Evolutionary conservation across 2,113 vertebrate genomes (phyloP).

Genomic region (Phalacrocorax pelagicus): DNA sequence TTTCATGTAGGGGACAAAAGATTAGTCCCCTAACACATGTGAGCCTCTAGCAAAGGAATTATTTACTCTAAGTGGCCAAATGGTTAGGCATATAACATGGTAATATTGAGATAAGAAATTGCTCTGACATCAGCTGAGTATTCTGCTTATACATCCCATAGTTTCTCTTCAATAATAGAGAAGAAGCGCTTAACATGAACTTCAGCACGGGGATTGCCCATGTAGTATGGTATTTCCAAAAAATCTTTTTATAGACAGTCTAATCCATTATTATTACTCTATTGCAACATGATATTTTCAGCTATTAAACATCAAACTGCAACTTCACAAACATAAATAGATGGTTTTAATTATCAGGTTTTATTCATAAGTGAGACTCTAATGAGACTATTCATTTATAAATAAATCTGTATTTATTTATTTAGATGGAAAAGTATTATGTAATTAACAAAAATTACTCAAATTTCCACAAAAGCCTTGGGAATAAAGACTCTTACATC

Average conservation of each 20-base stretch:
- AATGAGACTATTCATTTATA: neutral
- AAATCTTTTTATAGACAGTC: neutral
- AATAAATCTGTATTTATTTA: neutral
- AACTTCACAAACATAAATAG: neutral
- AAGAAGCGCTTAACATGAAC: accelerated
- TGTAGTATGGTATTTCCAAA: neutral
- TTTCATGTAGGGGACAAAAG: neutral
- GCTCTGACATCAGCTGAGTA: neutral
- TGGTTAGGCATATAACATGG: neutral
- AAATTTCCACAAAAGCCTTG: neutral
- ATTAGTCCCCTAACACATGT: neutral
- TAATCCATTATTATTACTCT: neutral
- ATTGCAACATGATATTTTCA: neutral
- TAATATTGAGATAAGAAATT: neutral
- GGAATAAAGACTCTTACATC: neutral
- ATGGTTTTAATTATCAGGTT: neutral
- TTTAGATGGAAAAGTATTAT: neutral
- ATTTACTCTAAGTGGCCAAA: neutral
- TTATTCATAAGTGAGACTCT: neutral
- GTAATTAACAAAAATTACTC: neutral
- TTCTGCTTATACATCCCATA: neutral
- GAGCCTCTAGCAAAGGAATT: neutral
- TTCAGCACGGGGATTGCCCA: neutral
- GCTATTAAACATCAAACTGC: neutral
- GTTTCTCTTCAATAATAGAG: neutral